These are phyloP conservation scores for Gopherus flavomarginatus DNA, from an alignment of 2,113 vertebrate genomes.

Conservation along the genomic window DNA sequence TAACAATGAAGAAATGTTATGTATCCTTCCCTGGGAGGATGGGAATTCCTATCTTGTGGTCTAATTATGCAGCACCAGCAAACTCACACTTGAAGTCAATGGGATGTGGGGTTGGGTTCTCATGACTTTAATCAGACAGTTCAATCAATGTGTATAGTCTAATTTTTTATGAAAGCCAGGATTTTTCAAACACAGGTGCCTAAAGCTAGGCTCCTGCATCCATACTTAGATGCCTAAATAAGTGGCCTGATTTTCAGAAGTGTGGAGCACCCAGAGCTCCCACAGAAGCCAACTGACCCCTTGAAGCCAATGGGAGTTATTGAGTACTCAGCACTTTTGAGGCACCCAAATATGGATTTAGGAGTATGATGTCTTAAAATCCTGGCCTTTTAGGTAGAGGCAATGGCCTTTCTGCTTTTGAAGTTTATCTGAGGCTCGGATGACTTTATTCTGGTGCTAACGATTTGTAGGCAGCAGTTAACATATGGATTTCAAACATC, in stretches of 20 bases:
- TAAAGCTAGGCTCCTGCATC: background rate
- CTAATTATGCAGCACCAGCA: background rate
- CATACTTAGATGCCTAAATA: background rate
- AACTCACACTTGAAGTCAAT: background rate
- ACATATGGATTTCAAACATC: conserved; percentile 52
- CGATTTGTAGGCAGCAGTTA: background rate
- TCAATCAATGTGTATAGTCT: background rate
- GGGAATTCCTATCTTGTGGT: background rate
- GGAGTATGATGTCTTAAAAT: background rate
- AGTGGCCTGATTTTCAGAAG: background rate
- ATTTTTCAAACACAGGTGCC: background rate
- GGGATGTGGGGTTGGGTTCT: background rate
- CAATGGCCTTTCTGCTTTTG: conserved; percentile 3
- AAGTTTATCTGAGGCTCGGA: conserved; percentile 3
- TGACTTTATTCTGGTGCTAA: conserved; percentile 32
- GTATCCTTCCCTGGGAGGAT: background rate
- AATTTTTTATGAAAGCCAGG: background rate
- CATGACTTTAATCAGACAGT: background rate
- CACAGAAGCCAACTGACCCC: background rate
- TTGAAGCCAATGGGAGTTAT: conserved; percentile 7
- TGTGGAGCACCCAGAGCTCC: background rate
- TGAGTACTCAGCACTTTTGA: background rate
- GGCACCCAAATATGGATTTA: background rate
- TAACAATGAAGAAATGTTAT: background rate
- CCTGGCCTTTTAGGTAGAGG: background rate